Conservation (phyloP, 2,888 invertebrate genomes). For the Eudemis profundana region DNA sequence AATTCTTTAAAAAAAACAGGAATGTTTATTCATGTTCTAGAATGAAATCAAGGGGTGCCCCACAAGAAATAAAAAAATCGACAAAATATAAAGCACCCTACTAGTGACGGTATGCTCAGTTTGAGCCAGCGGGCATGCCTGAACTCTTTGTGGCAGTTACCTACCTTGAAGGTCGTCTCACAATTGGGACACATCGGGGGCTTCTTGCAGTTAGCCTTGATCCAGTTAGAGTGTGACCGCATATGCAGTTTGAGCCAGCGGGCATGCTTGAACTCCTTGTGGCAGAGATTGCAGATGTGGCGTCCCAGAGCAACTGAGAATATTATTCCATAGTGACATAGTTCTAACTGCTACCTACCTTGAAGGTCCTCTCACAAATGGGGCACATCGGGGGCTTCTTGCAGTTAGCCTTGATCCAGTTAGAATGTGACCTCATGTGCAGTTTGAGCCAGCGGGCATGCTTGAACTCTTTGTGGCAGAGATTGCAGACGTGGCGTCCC, state of each 20-base stretch:
- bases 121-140: neutral
- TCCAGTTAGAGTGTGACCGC: neutral
- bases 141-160: slow-evolving; percentile 3
- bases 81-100: too few species aligned
- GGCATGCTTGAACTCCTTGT: neutral
- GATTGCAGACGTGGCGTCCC: slow-evolving; percentile 86
- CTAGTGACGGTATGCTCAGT: neutral
- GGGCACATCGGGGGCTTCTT: slow-evolving; percentile 87
- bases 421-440: slow-evolving; percentile 87
- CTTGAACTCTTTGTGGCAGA: slow-evolving; percentile 87
- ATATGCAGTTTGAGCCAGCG: neutral
- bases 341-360: slow-evolving; percentile 65
- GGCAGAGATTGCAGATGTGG: too few species aligned
- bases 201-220: slow-evolving; percentile 5
- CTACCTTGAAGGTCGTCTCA: slow-evolving; percentile 58
- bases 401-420: slow-evolving; percentile 88
- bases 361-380: slow-evolving; percentile 86
- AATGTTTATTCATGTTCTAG: too few species aligned
- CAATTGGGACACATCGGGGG: neutral
- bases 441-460: slow-evolving; percentile 86
- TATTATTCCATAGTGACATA: too few species aligned
- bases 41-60: too few species aligned
- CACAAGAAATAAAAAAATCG: too few species aligned
- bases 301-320: too few species aligned
- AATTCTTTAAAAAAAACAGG: too few species aligned